Base-by-base conservation (phyloP, 1,140 invertebrate genomes). In the Paralvinella palmiformis region DNA sequence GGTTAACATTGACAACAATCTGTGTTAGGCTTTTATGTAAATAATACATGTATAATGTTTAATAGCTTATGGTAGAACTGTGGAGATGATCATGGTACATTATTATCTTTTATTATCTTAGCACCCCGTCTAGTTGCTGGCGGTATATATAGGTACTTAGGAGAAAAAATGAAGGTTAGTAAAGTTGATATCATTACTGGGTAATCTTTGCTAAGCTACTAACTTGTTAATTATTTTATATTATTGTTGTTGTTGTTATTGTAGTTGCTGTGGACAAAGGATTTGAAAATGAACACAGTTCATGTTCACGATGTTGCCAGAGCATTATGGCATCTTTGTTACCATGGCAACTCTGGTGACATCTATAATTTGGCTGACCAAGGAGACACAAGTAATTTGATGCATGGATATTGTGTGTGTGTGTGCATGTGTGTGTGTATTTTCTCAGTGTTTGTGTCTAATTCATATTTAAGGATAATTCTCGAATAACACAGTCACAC, bases 261-360 rank as follows among this genome's bases (percentile, higher is more conserved):
- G 7, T 52, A 80, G 77, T 83, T 94, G 48, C 82, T 94, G 31
- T 95, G 92, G 91, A 89, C 88, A 59, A 86, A 88, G 41, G 86
- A 91, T 62, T 82, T 94, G 56, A 86, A 88, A 71, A 87, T 93
- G 83, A 91, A 94, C 77, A 95, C 92, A 0, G 86, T 94, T 37
- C 91, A 94, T 78, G 90, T 93, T 0, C 77, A 81, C 44, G 93
- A 96, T 81, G 80, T 94, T 13, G 89, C 86, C 74, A 81, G 86
- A 63, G 91, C 91, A 36, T 85, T 91, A 66, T 92, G 89, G 87
- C 84, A 86, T 74, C 78, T 88, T 15, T 83, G 81, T 63, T 35
- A 67, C 13, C 63, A 79, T 64, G 83, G 81, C 15, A 81, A 82
- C 62, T 75, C 79, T 48, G 80, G 84, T 0, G 83, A 92, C 81